phyloP scores from a whole-genome alignment of 1,140 invertebrate species.

The Trichoplusia ni region DNA sequence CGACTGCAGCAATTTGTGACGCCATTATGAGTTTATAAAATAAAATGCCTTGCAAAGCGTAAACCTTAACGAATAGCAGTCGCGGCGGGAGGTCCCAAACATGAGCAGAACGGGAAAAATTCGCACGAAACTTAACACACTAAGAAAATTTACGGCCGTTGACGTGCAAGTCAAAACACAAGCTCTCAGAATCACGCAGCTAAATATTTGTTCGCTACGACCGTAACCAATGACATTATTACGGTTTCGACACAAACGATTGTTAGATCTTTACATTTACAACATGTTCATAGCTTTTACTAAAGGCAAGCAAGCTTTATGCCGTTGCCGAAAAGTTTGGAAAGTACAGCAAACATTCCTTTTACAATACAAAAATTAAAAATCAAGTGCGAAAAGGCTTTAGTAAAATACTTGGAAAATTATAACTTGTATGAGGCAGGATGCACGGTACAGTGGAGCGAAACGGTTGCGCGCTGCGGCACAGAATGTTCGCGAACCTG shows the following conservation, averaged over 20 bases:
- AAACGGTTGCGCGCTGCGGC: constrained; percentile 73
- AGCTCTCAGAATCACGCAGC: constrained; percentile 18
- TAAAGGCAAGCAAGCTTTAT: too few species aligned
- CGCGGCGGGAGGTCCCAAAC: constrained; percentile 54
- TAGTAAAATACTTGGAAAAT: constrained; percentile 54
- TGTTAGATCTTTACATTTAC: background rate
- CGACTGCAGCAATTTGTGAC: constrained; percentile 57
- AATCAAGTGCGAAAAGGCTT: constrained; percentile 18
- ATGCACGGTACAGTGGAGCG: constrained; percentile 78
- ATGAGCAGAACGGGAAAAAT: constrained; percentile 45
- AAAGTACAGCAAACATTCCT: background rate
- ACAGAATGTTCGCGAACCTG: constrained; percentile 22
- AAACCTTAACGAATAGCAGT: constrained; percentile 27
- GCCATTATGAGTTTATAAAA: constrained; percentile 53
- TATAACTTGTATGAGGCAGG: constrained; percentile 68
- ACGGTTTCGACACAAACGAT: constrained; percentile 25
- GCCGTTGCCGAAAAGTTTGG: too few species aligned
- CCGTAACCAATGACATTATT: constrained; percentile 19
- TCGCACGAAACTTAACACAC: constrained; percentile 37
- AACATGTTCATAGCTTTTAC: background rate
- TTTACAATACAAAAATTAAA: background rate
- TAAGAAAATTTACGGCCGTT: constrained; percentile 39
- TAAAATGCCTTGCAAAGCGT: constrained; percentile 48
- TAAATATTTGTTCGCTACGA: constrained; percentile 9
- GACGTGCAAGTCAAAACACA: constrained; percentile 26